A percentile compares a stretch with the other conserved stretches of the same genome.
Evolutionary conservation across 1,140 invertebrate species (phyloP).

Genomic region (Zaprionus gabonicus): DNA sequence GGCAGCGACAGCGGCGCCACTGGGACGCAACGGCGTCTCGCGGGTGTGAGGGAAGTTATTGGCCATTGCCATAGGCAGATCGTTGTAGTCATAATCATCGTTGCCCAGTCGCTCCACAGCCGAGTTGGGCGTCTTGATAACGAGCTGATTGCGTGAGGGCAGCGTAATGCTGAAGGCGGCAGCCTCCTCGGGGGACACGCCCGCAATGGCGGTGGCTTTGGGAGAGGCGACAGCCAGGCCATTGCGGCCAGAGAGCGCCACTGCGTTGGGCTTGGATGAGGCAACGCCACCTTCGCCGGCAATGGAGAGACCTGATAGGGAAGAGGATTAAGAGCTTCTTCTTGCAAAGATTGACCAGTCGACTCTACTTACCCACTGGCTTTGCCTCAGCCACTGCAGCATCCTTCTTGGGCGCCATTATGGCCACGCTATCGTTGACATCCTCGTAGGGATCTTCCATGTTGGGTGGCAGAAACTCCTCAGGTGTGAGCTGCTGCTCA

Average conservation of each 20-base stretch:
- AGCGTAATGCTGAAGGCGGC: constrained; percentile 81
- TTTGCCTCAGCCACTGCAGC: constrained; percentile 89
- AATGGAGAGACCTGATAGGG: constrained; percentile 85
- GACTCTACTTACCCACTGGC: constrained; percentile 86
- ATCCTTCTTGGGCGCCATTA: constrained; percentile 85
- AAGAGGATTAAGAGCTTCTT: not conserved
- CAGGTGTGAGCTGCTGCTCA: constrained; percentile 70
- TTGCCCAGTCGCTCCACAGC: constrained; percentile 49
- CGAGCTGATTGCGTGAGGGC: constrained; percentile 75
- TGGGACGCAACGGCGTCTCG: constrained; percentile 42
- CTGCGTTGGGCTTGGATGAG: constrained; percentile 88
- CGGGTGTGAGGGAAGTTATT: constrained; percentile 54
- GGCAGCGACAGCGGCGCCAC: constrained; percentile 26
- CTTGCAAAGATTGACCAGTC: not conserved
- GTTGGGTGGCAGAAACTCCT: constrained; percentile 71
- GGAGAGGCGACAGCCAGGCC: constrained; percentile 89
- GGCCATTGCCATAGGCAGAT: constrained; percentile 41
- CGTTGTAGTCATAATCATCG: constrained; percentile 76
- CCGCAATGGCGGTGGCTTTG: constrained; percentile 89
- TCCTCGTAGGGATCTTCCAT: constrained; percentile 80
- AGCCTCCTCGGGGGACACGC: constrained; percentile 86
- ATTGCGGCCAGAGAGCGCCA: constrained; percentile 88
- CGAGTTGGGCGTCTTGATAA: constrained; percentile 72
- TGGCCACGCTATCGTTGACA: constrained; percentile 83
- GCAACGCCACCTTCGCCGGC: constrained; percentile 89